phyloP scores from a whole-genome alignment of 2,888 invertebrate genomes.

The Seira ritae region DNA sequence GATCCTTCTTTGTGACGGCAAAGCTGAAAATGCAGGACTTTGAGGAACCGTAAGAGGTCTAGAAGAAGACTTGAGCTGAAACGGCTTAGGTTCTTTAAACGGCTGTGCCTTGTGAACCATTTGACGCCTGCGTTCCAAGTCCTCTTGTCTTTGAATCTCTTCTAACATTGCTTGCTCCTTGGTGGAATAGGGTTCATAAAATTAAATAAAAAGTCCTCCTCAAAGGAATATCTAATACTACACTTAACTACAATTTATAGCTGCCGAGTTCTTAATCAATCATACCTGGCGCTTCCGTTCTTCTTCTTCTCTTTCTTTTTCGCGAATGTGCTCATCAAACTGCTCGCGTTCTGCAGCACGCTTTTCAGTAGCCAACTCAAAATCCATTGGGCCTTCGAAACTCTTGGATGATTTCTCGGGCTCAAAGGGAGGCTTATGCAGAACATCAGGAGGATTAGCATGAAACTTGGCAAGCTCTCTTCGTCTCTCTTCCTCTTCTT shows the following conservation, averaged over 20 bases:
- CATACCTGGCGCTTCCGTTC: constrained; percentile 75
- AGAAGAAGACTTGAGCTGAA: constrained; percentile 77
- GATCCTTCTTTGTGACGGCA: constrained; percentile 67
- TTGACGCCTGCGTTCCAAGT: constrained; percentile 56
- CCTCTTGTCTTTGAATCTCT: constrained; percentile 76
- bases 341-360: constrained; percentile 81
- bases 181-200: constrained; percentile 26
- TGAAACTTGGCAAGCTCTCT: constrained; percentile 78
- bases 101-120: constrained; percentile 82
- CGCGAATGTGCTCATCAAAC: constrained; percentile 79
- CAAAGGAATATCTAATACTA: background rate
- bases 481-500: constrained; percentile 75
- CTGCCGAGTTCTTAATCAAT: background rate
- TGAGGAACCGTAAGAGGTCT: constrained; percentile 81
- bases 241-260: background rate
- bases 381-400: constrained; percentile 77
- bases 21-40: constrained; percentile 77
- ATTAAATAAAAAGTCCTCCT: constrained; percentile 27
- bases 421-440: constrained; percentile 82
- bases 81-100: constrained; percentile 75
- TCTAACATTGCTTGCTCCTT: constrained; percentile 78
- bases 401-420: constrained; percentile 79
- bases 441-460: constrained; percentile 81
- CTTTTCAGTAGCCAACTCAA: constrained; percentile 81
- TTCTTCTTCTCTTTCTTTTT: constrained; percentile 79